Base-by-base conservation (phyloP, 1,140 invertebrate species). In the Tenebrio molitor region DNA sequence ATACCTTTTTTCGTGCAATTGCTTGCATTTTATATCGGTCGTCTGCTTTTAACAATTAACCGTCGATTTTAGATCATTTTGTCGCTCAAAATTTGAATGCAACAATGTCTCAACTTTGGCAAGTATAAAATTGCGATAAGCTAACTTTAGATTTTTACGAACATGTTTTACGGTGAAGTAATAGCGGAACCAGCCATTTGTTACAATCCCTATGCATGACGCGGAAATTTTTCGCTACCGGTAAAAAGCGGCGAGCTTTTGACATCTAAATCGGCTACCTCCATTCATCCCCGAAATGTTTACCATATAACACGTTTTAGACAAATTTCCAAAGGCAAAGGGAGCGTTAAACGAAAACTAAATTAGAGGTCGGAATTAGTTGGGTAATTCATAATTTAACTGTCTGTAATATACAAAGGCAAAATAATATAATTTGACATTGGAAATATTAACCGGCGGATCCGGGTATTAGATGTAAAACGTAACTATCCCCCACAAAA, bases 341-440 rank as follows among this genome's bases (percentile, higher is more conserved):
- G 8, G n/a, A 58, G 23, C 16, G 17, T 21, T 21, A 25, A 8
- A 15, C 23, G 12, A 58, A 10, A 58, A 29, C 10, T 25, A 58
- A 39, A 29, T 25, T 25, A 29, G 12, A 29, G 15, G n/a, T 15
- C 15, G 10, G n/a, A 58, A 58, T 58, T 58, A 58, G 50, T 15
- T 29, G 16, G 17, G 14, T 53, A 53, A 53, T 53, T 53, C 14
- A 53, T 53, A 53, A 53, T 53, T 21, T 23, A 19, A 25, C 46
- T 23, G 46, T 23, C 46, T 23, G 19, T 8, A 53, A 21, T 53
- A 53, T 21, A 53, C 46, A 53, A 23, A 53, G 46, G 50, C n/a
- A 12, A 58, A 58, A 58, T 58, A 58, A 58, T 58, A 58, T 58
- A 58, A 58, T 58, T 58, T 58, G 50, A 58, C 50, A 58, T 58